Base-by-base conservation (phyloP, 2,888 invertebrate genomes). In the Idaea biselata region DNA sequence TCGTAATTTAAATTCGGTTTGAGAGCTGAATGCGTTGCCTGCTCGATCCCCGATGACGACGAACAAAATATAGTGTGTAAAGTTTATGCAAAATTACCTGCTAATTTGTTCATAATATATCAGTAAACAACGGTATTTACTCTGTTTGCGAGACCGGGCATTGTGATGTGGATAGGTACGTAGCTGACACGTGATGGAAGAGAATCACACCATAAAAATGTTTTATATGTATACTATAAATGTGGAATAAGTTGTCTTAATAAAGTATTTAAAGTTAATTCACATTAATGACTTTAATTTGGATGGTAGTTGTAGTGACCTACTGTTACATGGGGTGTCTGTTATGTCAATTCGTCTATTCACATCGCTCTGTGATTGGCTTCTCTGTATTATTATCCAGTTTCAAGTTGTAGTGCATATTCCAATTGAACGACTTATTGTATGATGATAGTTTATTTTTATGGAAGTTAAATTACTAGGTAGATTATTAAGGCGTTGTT, bases 241-340 rank as follows among this genome's bases (percentile, higher is more conserved):
- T 90, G 88, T 91, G 91, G 89, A 87, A 88, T 91, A 91, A 91
- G 91, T 91, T 92, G 88, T 91, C 91, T 86, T 90, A 92, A 92
- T 92, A 92, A 92, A 92, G 91, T 91, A 91, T 92, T 91, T 91
- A 90, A 91, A 91, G 89, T 89, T 90, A 88, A 88, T 89, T 89
- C 83, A 86, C 84, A 85, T 81, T 79, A 79, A 82, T 84, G 88
- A 87, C 84, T 92, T 92, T 90, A 84, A 88, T 89, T 82, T 86
- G 82, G 82, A 77, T 72, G 77, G 75, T 81, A 78, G 80, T 81
- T 76, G 77, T 82, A 83, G 81, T 78, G 75, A 78, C 82, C 82
- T 80, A 75, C 73, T 44, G 14, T 14, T 44, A 73, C 68, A 68
- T 71, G 72, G 69, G 33, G 18, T 55, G 54, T 55, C 59, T 55